Base-by-base conservation (phyloP, 2,113 vertebrate species). In the Anoplopoma fimbria region DNA sequence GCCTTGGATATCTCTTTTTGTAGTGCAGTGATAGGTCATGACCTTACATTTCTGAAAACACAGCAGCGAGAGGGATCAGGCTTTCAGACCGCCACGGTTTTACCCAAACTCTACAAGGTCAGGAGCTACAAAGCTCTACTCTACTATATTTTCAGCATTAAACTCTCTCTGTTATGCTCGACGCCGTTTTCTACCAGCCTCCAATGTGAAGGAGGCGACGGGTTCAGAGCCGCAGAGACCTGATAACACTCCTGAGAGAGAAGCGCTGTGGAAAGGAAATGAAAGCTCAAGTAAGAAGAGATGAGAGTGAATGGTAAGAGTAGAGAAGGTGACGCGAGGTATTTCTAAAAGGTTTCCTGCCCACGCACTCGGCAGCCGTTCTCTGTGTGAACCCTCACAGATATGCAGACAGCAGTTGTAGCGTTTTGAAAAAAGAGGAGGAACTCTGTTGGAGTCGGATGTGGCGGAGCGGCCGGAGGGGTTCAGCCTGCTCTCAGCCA, bases 41-140 rank as follows among this genome's bases (percentile, higher is more conserved):
- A 85, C 68, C 69, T 75, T 53, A 70, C 84, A 71, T 77, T 70
- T 72, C 63, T 84, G 53, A 31, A 75, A 79, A 17, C 9, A 64
- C 76, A 58, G 45, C 69, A 53, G 76, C 57, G 25, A 31, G 13
- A 9, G 9, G 74, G 78, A 53, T 82, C 78, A 36, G 57, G 79
- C 82, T 89, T 73, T 85, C 13, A 69, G 60, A 33, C 7, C 15
- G 49, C 9, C 25, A 6, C 8, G 3, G 38, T 29, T 81, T 65
- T 62, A 75, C 51, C 19, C 4, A 9, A n/a, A 38, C 61, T 6
- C 34, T 7, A 62, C 65, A 25, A 70, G 83, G 75, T 73, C 36
- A 29, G 63, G 36, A 10, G 0, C 53, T n/a, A 1, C 67, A 73
- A 21, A 81, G 69, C 64, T 85, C 23, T 27, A 5, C 72, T 73